These are phyloP conservation scores for Calcarius ornatus DNA, from an alignment of 2,113 vertebrate species.

Conservation along the genomic window DNA sequence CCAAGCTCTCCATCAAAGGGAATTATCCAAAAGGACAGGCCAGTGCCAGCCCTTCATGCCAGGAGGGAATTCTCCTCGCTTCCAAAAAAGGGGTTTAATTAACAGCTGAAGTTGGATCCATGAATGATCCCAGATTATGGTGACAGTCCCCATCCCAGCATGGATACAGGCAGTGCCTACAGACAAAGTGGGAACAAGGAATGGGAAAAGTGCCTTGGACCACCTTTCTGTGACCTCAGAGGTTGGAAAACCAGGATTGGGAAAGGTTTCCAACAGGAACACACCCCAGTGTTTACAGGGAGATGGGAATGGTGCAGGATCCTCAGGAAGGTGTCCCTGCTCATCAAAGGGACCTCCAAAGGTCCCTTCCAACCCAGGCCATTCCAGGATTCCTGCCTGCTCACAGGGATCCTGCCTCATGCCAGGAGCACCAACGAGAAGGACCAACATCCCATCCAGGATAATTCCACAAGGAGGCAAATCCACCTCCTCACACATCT, in stretches of 20 bases:
- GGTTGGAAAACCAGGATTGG: not conserved
- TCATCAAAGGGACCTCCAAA: not conserved
- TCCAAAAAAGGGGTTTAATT: not conserved
- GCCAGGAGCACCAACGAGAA: fast-evolving
- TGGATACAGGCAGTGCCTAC: fast-evolving
- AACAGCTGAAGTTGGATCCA: not conserved
- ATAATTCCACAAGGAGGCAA: fast-evolving
- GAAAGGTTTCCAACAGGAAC: not conserved
- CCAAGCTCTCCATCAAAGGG: not conserved
- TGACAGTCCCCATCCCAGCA: not conserved
- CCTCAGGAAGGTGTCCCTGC: not conserved
- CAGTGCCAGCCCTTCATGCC: not conserved
- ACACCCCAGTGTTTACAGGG: not conserved
- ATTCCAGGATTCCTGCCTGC: not conserved
- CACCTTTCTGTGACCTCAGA: not conserved
- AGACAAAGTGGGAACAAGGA: fast-evolving
- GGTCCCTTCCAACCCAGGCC: not conserved
- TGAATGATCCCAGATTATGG: not conserved
- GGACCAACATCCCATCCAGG: not conserved
- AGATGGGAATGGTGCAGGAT: not conserved
- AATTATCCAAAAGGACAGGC: not conserved
- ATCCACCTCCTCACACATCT: not conserved
- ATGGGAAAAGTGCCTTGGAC: not conserved
- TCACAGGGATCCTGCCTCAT: fast-evolving
- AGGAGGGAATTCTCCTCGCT: not conserved